Base-by-base conservation (phyloP, 1,140 invertebrate species). In the Zaprionus vittiger region DNA sequence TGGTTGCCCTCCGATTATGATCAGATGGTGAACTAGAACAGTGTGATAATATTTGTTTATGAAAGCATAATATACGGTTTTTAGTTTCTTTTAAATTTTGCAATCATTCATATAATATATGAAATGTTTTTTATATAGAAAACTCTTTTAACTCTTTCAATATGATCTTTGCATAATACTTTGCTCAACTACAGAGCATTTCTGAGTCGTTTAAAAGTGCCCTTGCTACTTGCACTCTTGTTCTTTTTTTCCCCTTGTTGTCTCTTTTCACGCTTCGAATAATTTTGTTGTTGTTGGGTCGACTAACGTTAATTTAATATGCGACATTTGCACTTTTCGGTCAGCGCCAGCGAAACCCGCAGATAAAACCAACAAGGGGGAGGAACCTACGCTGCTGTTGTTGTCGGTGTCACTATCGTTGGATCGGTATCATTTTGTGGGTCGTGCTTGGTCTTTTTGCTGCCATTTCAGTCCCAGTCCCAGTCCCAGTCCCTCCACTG, bases 261-360 rank as follows among this genome's bases (percentile, higher is more conserved):
- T 20, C 78, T 4, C 49, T 61, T 65, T 78, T 77, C 65, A 83
- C 57, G 84, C 78, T 76, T 70, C 75, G 47, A 75, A 79, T 89
- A 81, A 81, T 79, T 73, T 70, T 44, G 60, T 44, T 79, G 44
- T 59, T 17, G 22, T 57, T 15, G 73, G 20, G 20, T 34, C 68
- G 62, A 75, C 68, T 77, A 83, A 69, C 85, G 84, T 89, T 87
- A 84, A 87, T 87, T 87, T 87, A 89, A 87, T 89, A 89, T 89
- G 84, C 81, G 72, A 89, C 84, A 84, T 81, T 87, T 89, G 84
- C 83, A 87, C 81, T 87, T 87, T 87, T 87, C 78, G 83, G 71
- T 83, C 68, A 76, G 68, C 64, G 56, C 9, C 61, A 31, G 20
- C 54, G 49, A 34, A 54, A 61, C 47, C 24, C 37, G 26, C 28